These are phyloP conservation scores for Crenichthys baileyi DNA, from an alignment of 2,797 vertebrate species.

Conservation along the genomic window DNA sequence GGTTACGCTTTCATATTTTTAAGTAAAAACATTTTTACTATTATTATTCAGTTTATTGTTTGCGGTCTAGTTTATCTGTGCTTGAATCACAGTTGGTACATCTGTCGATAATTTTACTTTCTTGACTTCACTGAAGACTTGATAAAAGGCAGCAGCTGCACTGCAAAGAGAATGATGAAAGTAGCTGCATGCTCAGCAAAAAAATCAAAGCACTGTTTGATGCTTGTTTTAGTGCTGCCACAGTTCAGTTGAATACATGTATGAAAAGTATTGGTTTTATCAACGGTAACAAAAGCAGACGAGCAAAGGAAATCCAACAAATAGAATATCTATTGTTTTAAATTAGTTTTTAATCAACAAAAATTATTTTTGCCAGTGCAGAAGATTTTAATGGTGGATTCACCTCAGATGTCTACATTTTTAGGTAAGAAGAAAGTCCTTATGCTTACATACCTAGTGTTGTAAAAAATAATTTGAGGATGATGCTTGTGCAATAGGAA, in stretches of 20 bases:
- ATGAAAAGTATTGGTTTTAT: not conserved
- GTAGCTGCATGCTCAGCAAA: not conserved
- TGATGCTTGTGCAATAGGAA: not conserved
- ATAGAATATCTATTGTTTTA: not conserved
- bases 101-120: not conserved
- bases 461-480: not conserved
- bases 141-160: not conserved
- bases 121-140: not conserved
- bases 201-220: not conserved
- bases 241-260: not conserved
- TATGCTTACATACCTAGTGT: not conserved
- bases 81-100: not conserved
- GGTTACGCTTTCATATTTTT: not conserved
- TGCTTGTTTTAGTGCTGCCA: not conserved
- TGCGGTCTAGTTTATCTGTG: not conserved
- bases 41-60: no score
- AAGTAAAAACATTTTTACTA: not conserved
- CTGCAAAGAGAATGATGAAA: not conserved
- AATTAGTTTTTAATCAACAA: not conserved
- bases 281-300: not conserved
- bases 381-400: conserved; percentile 4
- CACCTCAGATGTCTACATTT: not conserved
- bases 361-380: not conserved
- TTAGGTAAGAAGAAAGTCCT: not conserved
- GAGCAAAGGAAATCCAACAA: not conserved